These are phyloP conservation scores for Drosophila ohnishii DNA, from an alignment of 1,140 invertebrate species.

Conservation along the genomic window DNA sequence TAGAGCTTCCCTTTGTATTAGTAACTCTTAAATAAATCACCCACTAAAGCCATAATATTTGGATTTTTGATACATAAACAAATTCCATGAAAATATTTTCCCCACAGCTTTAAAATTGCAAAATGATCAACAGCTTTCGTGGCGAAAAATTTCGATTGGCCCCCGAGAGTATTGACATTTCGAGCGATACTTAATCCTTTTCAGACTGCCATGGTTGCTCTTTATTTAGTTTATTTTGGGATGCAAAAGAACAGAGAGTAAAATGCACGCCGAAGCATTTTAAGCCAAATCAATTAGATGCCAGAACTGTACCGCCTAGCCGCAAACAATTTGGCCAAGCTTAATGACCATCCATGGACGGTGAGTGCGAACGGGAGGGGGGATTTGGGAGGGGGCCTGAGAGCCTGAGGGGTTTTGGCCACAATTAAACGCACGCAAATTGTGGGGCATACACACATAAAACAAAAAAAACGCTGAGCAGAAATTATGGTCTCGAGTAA, in stretches of 20 bases:
- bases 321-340: slow-evolving; percentile 47
- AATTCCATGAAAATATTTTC: not conserved
- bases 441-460: slow-evolving; percentile 45
- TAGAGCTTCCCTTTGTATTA: not conserved
- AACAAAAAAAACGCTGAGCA: slow-evolving; percentile 53
- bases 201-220: not conserved
- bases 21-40: not conserved
- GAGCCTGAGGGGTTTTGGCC: slow-evolving; percentile 25
- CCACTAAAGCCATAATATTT: not conserved
- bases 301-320: slow-evolving; percentile 8
- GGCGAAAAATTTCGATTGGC: not conserved
- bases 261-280: slow-evolving; percentile 28
- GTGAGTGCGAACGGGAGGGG: not conserved
- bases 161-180: not conserved
- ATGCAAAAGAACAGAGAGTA: slow-evolving; percentile 10
- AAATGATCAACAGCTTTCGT: not conserved
- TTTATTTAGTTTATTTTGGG: slow-evolving; percentile 22
- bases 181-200: not conserved
- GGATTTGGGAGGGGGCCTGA: not conserved
- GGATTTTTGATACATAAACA: not conserved
- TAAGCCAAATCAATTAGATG: slow-evolving; percentile 52
- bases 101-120: not conserved
- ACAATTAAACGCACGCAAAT: slow-evolving; percentile 79
- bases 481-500: slow-evolving; percentile 72
- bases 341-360: slow-evolving; percentile 44